Conservation (phyloP, 53 echinoderm and acorn worm species). For the Glandiceps talaboti region DNA sequence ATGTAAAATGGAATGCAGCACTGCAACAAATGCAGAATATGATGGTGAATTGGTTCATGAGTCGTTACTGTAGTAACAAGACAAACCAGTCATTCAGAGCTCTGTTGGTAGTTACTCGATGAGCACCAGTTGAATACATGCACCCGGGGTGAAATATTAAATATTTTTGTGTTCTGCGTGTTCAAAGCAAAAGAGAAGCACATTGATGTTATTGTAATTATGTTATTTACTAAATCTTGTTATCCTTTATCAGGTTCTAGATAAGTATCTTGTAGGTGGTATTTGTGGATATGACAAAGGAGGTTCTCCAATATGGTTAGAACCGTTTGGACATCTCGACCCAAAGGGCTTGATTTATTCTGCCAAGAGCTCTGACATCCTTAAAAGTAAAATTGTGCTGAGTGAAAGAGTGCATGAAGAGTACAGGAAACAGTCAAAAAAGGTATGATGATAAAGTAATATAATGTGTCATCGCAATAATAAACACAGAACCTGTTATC, state of each 20-base stretch:
- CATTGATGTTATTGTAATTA: background rate
- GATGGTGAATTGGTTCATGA: no score
- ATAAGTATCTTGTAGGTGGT: slow-evolving; percentile 68
- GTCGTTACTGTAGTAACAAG: no score
- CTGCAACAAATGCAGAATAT: no score
- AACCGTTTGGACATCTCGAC: slow-evolving; percentile 60
- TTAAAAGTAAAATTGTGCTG: slow-evolving; percentile 36
- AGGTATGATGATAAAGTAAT: slow-evolving; percentile 30
- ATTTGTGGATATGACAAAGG: slow-evolving; percentile 59
- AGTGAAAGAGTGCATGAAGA: slow-evolving; percentile 48
- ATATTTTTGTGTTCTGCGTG: background rate
- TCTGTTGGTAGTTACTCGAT: no score
- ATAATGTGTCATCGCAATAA: no score
- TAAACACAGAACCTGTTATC: no score
- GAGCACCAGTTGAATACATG: no score
- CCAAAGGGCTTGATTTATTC: slow-evolving; percentile 58
- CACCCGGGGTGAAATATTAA: no score
- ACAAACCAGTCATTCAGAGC: no score
- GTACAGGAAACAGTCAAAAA: slow-evolving; percentile 31
- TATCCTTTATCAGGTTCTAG: slow-evolving; percentile 33
- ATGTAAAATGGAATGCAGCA: no score
- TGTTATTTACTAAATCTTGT: background rate
- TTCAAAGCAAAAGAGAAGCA: background rate
- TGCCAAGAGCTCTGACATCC: slow-evolving; percentile 31
- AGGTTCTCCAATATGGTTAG: slow-evolving; percentile 59